Base-by-base conservation (phyloP, 2,888 invertebrate species). In the Spilosoma lubricipeda region DNA sequence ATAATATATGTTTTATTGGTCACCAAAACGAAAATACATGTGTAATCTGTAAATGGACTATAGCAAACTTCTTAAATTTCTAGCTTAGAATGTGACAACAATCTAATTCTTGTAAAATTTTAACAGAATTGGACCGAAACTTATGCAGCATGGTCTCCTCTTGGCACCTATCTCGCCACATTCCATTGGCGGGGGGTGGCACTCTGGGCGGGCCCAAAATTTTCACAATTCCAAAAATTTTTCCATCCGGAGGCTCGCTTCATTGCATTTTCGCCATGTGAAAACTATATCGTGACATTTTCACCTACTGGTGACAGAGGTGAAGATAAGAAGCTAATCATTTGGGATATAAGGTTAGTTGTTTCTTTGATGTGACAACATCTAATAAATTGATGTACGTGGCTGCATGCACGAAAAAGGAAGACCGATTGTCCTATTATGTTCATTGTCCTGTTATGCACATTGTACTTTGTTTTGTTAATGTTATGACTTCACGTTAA, bases 191-290 rank as follows among this genome's bases (percentile, higher is more conserved):
- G 98, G 80, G 99, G 99, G 74, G 99, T 99, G 70, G 99, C 99
- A 0, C 96, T 99, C 67, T 99, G 99, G 99, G 99, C 99, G 30
- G 99, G 99, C 0, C 98, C 98, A 39, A 97, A 97, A 86, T 99
- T 99, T 94, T 97, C 97, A 0, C 99, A 99, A 93, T 98, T 99
- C 88, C 98, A 98, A 91, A 98, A 98, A 89, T 99, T 99, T 92
- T 97, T 97, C 76, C 99, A 99, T 88, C 96, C 97, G 0, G 98
- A 98, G 80, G 99, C 99, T 0, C 98, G 99, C 87, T 98, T 98
- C 87, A 98, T 99, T 77, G 99, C 99, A 87, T 99, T 99, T 93
- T 99, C 99, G 18, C 99, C 99, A 0, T 98, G 98, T 93, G 99
- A 99, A 96, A 98, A 98, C 88, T 99, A 99, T 92, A 93, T 99